Base-by-base conservation (phyloP, 1,140 invertebrate species). In the Musca vetustissima region DNA sequence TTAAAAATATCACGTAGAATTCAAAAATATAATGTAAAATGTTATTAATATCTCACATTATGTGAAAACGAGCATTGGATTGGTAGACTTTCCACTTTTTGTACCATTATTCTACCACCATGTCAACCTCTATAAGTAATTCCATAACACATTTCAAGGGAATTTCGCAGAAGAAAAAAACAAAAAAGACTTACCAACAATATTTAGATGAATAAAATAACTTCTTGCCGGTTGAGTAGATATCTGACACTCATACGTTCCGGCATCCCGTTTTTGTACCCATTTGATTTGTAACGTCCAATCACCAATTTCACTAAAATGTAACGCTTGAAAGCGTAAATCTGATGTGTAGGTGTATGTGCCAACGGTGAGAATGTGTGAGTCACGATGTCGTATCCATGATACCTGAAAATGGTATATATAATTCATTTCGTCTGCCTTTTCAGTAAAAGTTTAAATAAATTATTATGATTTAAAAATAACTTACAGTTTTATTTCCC, bases 201-300 rank as follows among this genome's bases (percentile, higher is more conserved):
- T 89, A 75, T 91, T 90, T 72, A 93, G 85, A 70, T 86, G 88
- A 69, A 93, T 88, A 82, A 91, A 92, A 84, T 90, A 91, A 75
- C 89, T 91, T 74, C 88, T 86, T 72, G 92, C 90, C 15, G 91
- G 91, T 80, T 92, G 90, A 66, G 93, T 93, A 77, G 90, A 92
- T 73, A 95, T 91, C 85, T 95, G 93, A 83, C 93, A 95, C 83
- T 94, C 93, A 83, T 94, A 95, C 77, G 89, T 90, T 61, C 95
- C 94, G 52, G 92, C 91, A 85, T 97, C 94, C 74, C 91, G 85
- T 77, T 92, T 90, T 82, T 94, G 92, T 53, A 93, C 92, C 90
- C 94, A 96, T 83, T 95, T 94, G 80, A 97, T 93, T 84, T 95
- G 91, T 68, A 96, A 87, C 71, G 92, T 95, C 93, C 94, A 96